Conservation (phyloP, 1,140 invertebrate genomes). For the Drosophila repletoides region DNA sequence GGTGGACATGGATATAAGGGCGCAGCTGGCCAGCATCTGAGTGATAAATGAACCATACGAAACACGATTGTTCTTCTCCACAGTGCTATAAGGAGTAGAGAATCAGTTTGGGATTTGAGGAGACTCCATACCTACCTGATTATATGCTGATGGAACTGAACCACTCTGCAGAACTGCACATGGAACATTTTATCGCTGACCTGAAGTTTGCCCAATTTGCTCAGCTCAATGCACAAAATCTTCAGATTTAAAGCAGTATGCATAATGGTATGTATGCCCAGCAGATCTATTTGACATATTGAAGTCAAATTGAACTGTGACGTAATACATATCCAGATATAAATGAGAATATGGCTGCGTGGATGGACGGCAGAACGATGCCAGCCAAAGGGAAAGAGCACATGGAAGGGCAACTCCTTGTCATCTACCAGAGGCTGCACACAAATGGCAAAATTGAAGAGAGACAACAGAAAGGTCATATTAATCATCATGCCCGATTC, state of each 20-base stretch:
- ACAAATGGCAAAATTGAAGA: slow-evolving; percentile 50
- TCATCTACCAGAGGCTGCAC: slow-evolving; percentile 39
- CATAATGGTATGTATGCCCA: slow-evolving; percentile 46
- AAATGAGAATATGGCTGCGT: slow-evolving; percentile 15
- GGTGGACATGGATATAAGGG: slow-evolving; percentile 58
- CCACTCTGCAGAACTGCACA: slow-evolving; percentile 17
- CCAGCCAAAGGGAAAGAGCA: slow-evolving; percentile 47
- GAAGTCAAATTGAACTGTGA: slow-evolving; percentile 39
- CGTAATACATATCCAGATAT: slow-evolving; percentile 33
- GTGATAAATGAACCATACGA: slow-evolving; percentile 58
- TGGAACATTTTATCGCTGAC: slow-evolving; percentile 27
- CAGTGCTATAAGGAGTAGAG: slow-evolving; percentile 22
- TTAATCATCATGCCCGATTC: slow-evolving; percentile 30
- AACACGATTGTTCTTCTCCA: slow-evolving; percentile 37
- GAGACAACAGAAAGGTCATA: slow-evolving; percentile 5
- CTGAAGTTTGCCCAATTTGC: slow-evolving; percentile 26
- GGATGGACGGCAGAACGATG: slow-evolving; percentile 39
- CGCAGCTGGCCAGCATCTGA: slow-evolving; percentile 64
- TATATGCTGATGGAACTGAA: slow-evolving; percentile 63
- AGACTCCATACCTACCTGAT: slow-evolving; percentile 38
- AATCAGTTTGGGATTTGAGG: background rate
- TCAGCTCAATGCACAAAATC: slow-evolving; percentile 50
- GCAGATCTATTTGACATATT: slow-evolving; percentile 57
- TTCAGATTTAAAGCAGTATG: slow-evolving; percentile 67
- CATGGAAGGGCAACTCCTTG: slow-evolving; percentile 42